Conservation (phyloP, 2,113 vertebrate genomes). For the Sceloporus undulatus region DNA sequence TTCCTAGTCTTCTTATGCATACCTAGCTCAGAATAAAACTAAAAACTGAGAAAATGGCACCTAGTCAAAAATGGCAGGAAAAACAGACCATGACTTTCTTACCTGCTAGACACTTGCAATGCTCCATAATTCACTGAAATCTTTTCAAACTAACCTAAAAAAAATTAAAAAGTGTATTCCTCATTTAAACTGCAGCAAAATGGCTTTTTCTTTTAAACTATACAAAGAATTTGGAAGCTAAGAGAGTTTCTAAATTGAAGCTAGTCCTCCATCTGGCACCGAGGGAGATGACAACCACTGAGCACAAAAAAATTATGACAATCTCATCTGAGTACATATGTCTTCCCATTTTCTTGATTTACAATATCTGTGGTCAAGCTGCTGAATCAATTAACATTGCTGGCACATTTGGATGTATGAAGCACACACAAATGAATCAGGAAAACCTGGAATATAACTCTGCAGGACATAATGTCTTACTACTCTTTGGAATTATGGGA, state of each 20-base stretch:
- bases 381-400: slow-evolving; percentile 39
- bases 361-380: slow-evolving; percentile 34
- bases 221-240: slow-evolving; percentile 43
- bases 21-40: no score
- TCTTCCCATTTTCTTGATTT: slow-evolving; percentile 46
- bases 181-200: neutral
- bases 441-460: neutral
- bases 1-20: no score
- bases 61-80: no score
- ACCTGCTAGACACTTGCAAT: neutral
- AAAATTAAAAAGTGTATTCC: neutral
- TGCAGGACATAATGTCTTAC: neutral
- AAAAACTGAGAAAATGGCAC: no score
- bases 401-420: neutral
- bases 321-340: slow-evolving; percentile 31
- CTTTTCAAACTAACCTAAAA: no score
- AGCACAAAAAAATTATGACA: slow-evolving; percentile 35
- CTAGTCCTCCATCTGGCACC: slow-evolving; percentile 62
- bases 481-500: neutral
- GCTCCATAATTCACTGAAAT: neutral
- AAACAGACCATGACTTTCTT: no score
- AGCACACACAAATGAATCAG: neutral
- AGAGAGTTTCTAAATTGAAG: slow-evolving; percentile 18
- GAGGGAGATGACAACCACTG: slow-evolving; percentile 33
- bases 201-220: neutral